Percentiles rank a stretch among this genome's conserved stretches.
These are phyloP conservation scores for Melinaea marsaeus DNA, from an alignment of 2,888 invertebrate genomes.

Conservation along the genomic window DNA sequence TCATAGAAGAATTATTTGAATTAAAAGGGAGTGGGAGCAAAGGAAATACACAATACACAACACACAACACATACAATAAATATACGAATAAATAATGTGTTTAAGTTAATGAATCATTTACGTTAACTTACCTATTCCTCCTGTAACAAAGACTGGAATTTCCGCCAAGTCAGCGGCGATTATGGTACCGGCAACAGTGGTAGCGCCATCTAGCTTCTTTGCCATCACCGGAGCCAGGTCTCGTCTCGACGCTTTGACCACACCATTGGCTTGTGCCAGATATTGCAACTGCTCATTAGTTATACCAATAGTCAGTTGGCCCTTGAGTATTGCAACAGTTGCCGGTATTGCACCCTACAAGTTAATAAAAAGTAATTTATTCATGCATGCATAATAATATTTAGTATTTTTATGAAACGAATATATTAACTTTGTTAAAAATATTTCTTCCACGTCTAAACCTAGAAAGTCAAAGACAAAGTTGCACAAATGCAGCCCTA, in stretches of 20 bases:
- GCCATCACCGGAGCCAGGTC: constrained; percentile 88
- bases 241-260: constrained; percentile 91
- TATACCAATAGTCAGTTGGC: constrained; percentile 89
- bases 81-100: neutral
- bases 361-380: neutral
- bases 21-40: too few species aligned
- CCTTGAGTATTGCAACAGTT: constrained; percentile 92
- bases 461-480: too few species aligned
- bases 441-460: too few species aligned
- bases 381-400: too few species aligned
- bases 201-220: constrained; percentile 88
- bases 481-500: neutral
- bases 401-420: too few species aligned
- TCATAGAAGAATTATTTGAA: too few species aligned
- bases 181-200: constrained; percentile 97
- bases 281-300: constrained; percentile 79
- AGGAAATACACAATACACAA: too few species aligned
- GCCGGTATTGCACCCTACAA: constrained; percentile 91
- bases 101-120: neutral
- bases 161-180: constrained; percentile 88
- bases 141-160: constrained; percentile 96
- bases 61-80: too few species aligned
- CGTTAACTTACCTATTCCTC: constrained; percentile 79
- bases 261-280: constrained; percentile 77
- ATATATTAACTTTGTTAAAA: too few species aligned